These are phyloP conservation scores for Lacerta viridis DNA, from an alignment of 2,797 vertebrate genomes.

Conservation along the genomic window DNA sequence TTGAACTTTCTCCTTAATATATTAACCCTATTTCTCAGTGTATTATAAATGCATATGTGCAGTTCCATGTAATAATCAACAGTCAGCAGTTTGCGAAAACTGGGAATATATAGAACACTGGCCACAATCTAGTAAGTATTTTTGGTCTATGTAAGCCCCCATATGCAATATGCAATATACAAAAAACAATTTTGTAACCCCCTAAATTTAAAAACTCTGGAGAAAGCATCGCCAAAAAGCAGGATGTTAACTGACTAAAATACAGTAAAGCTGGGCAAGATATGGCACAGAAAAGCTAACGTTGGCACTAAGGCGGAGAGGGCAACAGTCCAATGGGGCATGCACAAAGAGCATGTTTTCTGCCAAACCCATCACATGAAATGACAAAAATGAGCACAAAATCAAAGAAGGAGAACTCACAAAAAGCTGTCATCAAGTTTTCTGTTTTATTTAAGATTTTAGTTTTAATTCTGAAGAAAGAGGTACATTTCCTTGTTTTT, in stretches of 20 bases:
- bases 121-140: neutral
- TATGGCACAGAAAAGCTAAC: neutral
- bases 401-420: constrained; percentile 55
- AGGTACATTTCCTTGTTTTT: constrained; percentile 97
- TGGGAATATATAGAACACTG: neutral
- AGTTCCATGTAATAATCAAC: neutral
- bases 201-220: neutral
- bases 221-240: neutral
- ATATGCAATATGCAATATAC: neutral
- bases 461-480: constrained; percentile 99
- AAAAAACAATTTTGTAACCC: neutral
- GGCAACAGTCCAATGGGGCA: neutral
- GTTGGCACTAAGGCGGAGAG: neutral
- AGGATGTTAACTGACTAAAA: neutral
- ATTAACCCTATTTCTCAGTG: neutral
- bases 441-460: constrained; percentile 99
- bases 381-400: constrained; percentile 37
- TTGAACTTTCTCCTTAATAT: neutral
- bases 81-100: neutral
- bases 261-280: neutral
- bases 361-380: constrained; percentile 19
- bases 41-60: neutral
- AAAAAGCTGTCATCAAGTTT: constrained; percentile 87
- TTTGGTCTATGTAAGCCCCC: neutral
- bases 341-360: neutral